Conservation (phyloP, 1,140 invertebrate species). For the Drosophila sp. region DNA sequence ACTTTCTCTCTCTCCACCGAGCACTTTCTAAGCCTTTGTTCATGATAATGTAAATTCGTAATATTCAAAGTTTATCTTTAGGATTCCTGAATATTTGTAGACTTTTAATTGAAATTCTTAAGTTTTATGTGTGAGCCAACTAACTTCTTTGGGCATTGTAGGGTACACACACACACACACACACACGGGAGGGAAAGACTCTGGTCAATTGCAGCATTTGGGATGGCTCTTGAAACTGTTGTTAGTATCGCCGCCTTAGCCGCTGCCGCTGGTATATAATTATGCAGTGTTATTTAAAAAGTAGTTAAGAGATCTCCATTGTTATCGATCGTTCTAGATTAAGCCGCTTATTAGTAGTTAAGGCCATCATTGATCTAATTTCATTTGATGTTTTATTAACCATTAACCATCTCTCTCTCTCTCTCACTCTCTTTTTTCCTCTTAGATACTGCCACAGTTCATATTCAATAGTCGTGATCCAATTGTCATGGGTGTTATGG, state of each 20-base stretch:
- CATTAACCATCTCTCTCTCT: background rate
- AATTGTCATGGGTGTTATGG: constrained; percentile 97
- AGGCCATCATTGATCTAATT: constrained; percentile 38
- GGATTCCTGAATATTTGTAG: too few species aligned
- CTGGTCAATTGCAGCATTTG: constrained; percentile 6
- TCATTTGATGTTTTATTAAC: background rate
- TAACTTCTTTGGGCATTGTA: background rate
- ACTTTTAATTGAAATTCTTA: too few species aligned
- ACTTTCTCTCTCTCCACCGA: too few species aligned
- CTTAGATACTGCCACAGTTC: constrained; percentile 89
- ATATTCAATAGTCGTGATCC: constrained; percentile 99
- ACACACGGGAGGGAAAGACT: background rate
- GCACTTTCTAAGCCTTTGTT: too few species aligned
- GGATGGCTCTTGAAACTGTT: constrained; percentile 11
- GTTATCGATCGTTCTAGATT: constrained; percentile 32
- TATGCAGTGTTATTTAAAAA: constrained; percentile 58
- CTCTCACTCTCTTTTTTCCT: background rate
- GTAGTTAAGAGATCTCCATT: constrained; percentile 49
- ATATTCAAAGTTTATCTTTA: too few species aligned
- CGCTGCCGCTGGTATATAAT: constrained; percentile 32
- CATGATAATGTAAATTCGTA: too few species aligned
- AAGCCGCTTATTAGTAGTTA: constrained; percentile 56
- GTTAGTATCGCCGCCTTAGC: constrained; percentile 33
- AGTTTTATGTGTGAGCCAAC: too few species aligned
- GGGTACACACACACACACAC: constrained; percentile 3